These are phyloP conservation scores for Nymphicus hollandicus DNA, from an alignment of 2,113 vertebrate species.

Conservation along the genomic window DNA sequence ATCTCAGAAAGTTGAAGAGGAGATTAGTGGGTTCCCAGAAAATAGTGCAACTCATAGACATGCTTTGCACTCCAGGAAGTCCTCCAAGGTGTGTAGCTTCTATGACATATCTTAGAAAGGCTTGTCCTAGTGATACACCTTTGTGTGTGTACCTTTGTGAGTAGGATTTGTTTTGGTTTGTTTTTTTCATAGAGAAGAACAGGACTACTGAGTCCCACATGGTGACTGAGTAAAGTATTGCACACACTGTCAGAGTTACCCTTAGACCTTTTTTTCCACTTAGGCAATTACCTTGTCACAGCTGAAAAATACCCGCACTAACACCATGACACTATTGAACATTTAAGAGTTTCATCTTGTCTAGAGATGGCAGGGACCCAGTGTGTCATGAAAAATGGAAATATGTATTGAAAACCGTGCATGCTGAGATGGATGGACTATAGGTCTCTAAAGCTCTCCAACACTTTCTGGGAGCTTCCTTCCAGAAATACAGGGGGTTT, in stretches of 20 bases:
- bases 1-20: neutral
- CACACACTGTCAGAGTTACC: neutral
- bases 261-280: neutral
- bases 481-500: neutral
- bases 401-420: neutral
- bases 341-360: neutral
- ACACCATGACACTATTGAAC: neutral
- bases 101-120: neutral
- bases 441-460: neutral
- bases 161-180: neutral
- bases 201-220: neutral
- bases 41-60: neutral
- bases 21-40: neutral
- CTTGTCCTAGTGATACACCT: neutral
- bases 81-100: neutral
- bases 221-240: neutral
- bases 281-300: neutral
- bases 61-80: neutral
- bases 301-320: neutral
- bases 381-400: neutral
- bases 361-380: neutral
- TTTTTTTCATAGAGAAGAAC: neutral
- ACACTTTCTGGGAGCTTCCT: neutral
- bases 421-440: neutral
- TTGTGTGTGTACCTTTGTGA: neutral